A percentile compares a stretch with the other conserved stretches of the same genome.
Conservation (phyloP, 1,140 invertebrate genomes). For the Eueides isabella region DNA sequence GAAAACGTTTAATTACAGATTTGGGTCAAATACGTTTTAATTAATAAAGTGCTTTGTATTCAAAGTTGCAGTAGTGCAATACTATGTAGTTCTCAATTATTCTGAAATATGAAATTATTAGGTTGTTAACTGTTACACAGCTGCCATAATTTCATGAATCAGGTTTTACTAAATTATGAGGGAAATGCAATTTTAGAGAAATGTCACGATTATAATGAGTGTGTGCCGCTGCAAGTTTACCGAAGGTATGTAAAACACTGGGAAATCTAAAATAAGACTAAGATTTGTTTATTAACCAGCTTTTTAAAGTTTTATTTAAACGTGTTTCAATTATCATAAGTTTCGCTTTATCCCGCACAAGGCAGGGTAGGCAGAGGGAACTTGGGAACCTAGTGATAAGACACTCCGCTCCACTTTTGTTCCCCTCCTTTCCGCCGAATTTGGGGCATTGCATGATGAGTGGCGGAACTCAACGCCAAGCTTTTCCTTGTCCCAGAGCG, state of each 20-base stretch:
- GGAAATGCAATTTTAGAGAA: background rate
- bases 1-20: slow-evolving; percentile 9
- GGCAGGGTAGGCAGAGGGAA: too few relatives aligned
- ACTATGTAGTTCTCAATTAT: slow-evolving; percentile 7
- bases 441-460: too few relatives aligned
- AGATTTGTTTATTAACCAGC: background rate
- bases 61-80: slow-evolving; percentile 8
- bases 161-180: background rate
- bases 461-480: too few relatives aligned
- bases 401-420: too few relatives aligned
- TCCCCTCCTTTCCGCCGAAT: too few relatives aligned
- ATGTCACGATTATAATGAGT: slow-evolving; percentile 2
- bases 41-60: slow-evolving; percentile 11
- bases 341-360: too few relatives aligned
- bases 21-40: slow-evolving; percentile 12
- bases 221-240: background rate
- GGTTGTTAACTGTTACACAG: slow-evolving; percentile 13
- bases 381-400: too few relatives aligned
- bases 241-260: background rate
- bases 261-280: background rate
- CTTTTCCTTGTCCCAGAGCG: too few relatives aligned
- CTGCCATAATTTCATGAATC: slow-evolving; percentile 10
- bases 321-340: too few relatives aligned
- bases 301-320: background rate
- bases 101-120: slow-evolving; percentile 14